Conservation (phyloP, 2,888 invertebrate genomes). For the Auanema freiburgensis region DNA sequence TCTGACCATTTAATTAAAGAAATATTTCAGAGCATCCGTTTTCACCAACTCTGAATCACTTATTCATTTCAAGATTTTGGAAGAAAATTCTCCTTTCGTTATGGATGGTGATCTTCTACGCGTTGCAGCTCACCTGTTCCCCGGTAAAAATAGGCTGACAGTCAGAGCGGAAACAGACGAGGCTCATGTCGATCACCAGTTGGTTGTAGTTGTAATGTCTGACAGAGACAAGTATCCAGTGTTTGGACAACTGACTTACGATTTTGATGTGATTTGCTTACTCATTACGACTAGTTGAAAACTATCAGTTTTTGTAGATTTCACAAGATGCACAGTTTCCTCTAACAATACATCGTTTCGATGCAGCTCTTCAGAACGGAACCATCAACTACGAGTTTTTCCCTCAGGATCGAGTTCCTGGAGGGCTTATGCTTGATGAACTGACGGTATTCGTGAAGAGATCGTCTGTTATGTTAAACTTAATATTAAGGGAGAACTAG, state of each 20-base stretch:
- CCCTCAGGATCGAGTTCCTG: slow-evolving; percentile 31
- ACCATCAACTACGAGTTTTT: slow-evolving; percentile 45
- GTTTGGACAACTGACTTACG: slow-evolving; percentile 57
- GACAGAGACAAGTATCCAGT: slow-evolving; percentile 62
- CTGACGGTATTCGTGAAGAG: slow-evolving; percentile 34
- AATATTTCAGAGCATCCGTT: slow-evolving; percentile 24
- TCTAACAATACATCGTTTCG: slow-evolving; percentile 35
- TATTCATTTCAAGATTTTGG: slow-evolving; percentile 38
- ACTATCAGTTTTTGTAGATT: slow-evolving; percentile 3
- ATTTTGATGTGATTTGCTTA: slow-evolving; percentile 42
- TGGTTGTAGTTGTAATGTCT: slow-evolving; percentile 57
- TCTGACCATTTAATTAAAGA: neutral
- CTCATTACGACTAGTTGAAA: neutral
- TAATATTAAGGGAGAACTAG: slow-evolving; percentile 32
- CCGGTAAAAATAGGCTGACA: slow-evolving; percentile 28
- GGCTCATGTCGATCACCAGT: slow-evolving; percentile 36
- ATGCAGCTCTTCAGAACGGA: slow-evolving; percentile 34
- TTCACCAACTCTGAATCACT: slow-evolving; percentile 17
- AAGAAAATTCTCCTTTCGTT: slow-evolving; percentile 34
- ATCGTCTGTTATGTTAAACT: too few species aligned
- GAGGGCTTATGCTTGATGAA: slow-evolving; percentile 45
- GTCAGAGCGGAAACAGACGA: slow-evolving; percentile 41
- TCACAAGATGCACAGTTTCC: slow-evolving; percentile 35
- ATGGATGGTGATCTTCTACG: slow-evolving; percentile 44
- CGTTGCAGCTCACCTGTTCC: slow-evolving; percentile 32